Conservation (phyloP, 2,888 invertebrate species). For the Conus canariensis region DNA sequence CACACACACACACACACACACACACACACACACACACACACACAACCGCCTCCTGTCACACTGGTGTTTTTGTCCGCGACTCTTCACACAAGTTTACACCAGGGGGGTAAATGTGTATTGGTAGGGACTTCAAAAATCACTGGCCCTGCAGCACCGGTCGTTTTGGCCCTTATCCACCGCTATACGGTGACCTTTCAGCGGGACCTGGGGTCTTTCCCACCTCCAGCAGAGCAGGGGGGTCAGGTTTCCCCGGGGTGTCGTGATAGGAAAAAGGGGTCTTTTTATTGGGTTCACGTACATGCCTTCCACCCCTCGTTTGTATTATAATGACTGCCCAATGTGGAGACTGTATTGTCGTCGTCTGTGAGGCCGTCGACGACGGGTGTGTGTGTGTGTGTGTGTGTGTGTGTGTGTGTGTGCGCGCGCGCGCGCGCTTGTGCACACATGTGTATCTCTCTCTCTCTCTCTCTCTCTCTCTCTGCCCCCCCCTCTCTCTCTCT, state of each 20-base stretch:
- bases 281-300: neutral
- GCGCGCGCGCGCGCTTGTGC: neutral
- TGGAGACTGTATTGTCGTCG: neutral
- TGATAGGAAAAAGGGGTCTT: neutral
- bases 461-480: no score
- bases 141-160: no score
- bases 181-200: neutral
- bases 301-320: neutral
- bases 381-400: neutral
- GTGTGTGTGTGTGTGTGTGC: neutral
- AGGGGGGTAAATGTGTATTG: no score
- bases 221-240: neutral
- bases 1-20: no score
- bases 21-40: no score
- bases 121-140: no score
- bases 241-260: conserved; percentile 1
- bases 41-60: no score
- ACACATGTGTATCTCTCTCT: neutral
- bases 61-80: no score
- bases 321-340: neutral
- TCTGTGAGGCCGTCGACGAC: neutral
- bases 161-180: neutral
- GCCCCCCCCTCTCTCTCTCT: no score
- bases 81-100: no score
- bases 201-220: no score